phyloP scores from a whole-genome alignment of 2,113 vertebrate species.

The Eleginops maclovinus region DNA sequence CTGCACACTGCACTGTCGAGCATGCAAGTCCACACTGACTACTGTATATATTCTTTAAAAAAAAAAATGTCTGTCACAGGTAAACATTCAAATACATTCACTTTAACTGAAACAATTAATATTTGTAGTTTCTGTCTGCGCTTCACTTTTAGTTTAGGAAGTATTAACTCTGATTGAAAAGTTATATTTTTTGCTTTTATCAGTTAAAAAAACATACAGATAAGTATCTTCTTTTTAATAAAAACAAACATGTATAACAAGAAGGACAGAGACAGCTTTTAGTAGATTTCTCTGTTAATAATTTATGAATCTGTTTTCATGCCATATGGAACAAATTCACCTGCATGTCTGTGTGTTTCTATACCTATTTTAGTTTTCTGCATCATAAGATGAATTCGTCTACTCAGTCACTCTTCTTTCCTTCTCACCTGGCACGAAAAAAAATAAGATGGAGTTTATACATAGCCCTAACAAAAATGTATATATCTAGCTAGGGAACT shows the following conservation, averaged over 20 bases:
- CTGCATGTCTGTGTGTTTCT: neutral
- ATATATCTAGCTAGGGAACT: neutral
- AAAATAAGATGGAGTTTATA: neutral
- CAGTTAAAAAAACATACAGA: neutral
- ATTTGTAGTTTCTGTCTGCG: neutral
- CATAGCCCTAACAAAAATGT: neutral
- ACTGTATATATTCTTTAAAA: slow-evolving; percentile 1
- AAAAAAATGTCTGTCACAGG: neutral
- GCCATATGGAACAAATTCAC: neutral
- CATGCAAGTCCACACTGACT: slow-evolving; percentile 21
- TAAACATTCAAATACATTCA: neutral
- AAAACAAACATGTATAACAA: neutral
- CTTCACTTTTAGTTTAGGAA: neutral
- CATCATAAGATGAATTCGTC: slow-evolving; percentile 6
- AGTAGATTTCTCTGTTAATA: slow-evolving; percentile 30
- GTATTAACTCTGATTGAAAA: no score
- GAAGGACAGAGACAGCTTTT: slow-evolving; percentile 13
- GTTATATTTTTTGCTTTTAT: neutral
- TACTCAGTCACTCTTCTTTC: slow-evolving; percentile 10
- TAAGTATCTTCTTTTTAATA: neutral
- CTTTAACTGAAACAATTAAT: neutral
- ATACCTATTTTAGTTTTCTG: slow-evolving; percentile 12
- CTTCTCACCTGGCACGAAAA: slow-evolving; percentile 1
- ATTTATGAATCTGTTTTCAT: slow-evolving; percentile 23
- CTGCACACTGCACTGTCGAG: slow-evolving; percentile 21